Evolutionary conservation across 2,113 vertebrate species (phyloP).

Genomic region (Chaetodon trifascialis): DNA sequence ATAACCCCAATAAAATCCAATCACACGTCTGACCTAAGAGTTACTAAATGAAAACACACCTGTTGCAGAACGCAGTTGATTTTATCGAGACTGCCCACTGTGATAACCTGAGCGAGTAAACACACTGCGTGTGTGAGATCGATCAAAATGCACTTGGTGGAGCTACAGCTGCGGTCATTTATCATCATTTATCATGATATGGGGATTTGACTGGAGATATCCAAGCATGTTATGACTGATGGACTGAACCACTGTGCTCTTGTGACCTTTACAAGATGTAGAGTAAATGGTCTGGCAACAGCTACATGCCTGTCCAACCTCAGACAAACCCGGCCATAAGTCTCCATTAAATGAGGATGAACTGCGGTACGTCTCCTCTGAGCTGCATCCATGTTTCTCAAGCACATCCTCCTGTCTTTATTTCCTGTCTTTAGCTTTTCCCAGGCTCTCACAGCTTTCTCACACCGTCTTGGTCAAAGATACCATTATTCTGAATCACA

Average conservation of each 20-base stretch:
- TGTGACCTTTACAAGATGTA: slow-evolving; percentile 62
- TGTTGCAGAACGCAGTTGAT: neutral
- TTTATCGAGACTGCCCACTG: slow-evolving; percentile 3
- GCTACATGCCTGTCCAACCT: slow-evolving; percentile 13
- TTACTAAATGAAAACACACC: neutral
- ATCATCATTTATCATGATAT: slow-evolving; percentile 53
- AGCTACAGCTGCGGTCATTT: slow-evolving; percentile 24
- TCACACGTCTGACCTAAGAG: neutral
- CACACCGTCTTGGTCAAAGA: neutral
- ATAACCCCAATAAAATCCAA: neutral
- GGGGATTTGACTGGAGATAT: slow-evolving; percentile 39
- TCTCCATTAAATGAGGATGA: slow-evolving; percentile 45
- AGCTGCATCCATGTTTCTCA: neutral
- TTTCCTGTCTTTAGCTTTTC: neutral
- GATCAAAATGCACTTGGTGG: slow-evolving; percentile 35
- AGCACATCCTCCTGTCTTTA: neutral
- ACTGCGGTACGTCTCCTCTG: neutral
- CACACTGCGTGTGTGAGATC: neutral
- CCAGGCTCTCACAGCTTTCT: neutral
- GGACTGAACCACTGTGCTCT: slow-evolving; percentile 1
- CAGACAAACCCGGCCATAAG: slow-evolving; percentile 22
- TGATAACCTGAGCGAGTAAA: slow-evolving; percentile 23
- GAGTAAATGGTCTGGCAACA: slow-evolving; percentile 38
- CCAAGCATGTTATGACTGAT: slow-evolving; percentile 57
- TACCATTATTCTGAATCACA: slow-evolving; percentile 1